Conservation (phyloP, 2,888 invertebrate species). For the Cephus nigrinus region DNA sequence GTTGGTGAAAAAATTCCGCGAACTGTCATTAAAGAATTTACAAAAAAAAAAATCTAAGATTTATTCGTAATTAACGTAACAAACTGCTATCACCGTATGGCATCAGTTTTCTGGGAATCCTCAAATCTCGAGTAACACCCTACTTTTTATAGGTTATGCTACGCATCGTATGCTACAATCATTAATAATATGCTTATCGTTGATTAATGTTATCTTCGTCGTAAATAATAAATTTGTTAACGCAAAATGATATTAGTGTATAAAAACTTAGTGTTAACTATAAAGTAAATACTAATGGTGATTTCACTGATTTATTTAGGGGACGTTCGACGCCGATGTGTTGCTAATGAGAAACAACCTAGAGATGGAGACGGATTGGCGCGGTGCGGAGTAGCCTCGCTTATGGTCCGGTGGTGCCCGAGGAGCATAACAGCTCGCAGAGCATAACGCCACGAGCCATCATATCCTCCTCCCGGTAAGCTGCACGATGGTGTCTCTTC, state of each 20-base stretch:
- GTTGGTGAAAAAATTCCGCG: neutral
- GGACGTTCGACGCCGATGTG: slow-evolving; percentile 58
- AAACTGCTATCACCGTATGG: neutral
- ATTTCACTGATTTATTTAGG: slow-evolving; percentile 37
- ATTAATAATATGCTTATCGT: neutral
- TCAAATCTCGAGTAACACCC: neutral
- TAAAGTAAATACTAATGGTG: neutral
- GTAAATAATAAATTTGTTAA: neutral
- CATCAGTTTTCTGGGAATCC: neutral
- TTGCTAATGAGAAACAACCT: slow-evolving; percentile 60
- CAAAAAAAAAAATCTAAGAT: neutral
- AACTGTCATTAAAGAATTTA: neutral
- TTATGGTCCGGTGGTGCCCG: slow-evolving; percentile 65
- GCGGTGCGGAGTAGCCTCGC: slow-evolving; percentile 58
- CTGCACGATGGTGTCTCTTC: slow-evolving; percentile 19
- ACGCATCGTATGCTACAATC: neutral
- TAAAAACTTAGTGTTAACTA: neutral
- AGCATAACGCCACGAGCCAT: slow-evolving; percentile 66
- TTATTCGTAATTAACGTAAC: neutral
- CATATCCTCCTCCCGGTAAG: slow-evolving; percentile 63
- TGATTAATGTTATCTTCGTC: neutral
- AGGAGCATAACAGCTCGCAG: slow-evolving; percentile 64
- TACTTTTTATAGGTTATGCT: neutral
- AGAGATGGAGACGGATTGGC: slow-evolving; percentile 20
- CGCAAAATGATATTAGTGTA: neutral